Conservation (phyloP, 2,113 vertebrate species). For the Axis porcinus region DNA sequence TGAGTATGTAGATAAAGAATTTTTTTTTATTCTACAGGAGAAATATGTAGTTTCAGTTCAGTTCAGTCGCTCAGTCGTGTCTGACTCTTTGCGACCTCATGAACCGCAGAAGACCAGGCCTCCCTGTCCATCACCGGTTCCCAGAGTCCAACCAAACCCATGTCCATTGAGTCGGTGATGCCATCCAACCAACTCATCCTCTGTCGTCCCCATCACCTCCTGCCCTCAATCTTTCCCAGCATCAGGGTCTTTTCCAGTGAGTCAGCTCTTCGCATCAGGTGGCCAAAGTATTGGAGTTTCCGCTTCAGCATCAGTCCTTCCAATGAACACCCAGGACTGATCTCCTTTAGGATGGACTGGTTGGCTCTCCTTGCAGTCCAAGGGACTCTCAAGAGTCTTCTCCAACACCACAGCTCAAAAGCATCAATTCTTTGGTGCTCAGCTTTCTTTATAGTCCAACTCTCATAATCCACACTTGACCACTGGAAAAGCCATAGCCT, state of each 20-base stretch:
- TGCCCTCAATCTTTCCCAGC: background rate
- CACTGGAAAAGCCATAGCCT: background rate
- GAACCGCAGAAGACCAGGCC: fast-evolving
- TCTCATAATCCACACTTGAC: background rate
- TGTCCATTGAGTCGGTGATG: background rate
- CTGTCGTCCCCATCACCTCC: fast-evolving
- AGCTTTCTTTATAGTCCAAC: background rate
- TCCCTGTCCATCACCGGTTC: background rate
- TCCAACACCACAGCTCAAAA: background rate
- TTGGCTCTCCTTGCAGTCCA: background rate
- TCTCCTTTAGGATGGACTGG: background rate
- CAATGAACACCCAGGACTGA: background rate
- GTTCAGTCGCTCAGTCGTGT: background rate
- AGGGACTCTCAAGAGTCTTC: background rate
- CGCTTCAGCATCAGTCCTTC: background rate
- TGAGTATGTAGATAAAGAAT: background rate
- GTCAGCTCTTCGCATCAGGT: background rate
- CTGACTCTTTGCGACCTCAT: background rate
- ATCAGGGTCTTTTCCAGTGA: background rate
- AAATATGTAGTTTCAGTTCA: background rate
- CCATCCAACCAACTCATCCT: background rate
- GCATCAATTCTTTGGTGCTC: background rate
- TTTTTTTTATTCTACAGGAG: background rate
- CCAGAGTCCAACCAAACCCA: background rate
- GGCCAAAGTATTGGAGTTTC: background rate